A percentile compares a stretch with the other conserved stretches of the same genome.
These are phyloP conservation scores for Zaprionus bogoriensis DNA, from an alignment of 2,888 invertebrate species.

Conservation along the genomic window DNA sequence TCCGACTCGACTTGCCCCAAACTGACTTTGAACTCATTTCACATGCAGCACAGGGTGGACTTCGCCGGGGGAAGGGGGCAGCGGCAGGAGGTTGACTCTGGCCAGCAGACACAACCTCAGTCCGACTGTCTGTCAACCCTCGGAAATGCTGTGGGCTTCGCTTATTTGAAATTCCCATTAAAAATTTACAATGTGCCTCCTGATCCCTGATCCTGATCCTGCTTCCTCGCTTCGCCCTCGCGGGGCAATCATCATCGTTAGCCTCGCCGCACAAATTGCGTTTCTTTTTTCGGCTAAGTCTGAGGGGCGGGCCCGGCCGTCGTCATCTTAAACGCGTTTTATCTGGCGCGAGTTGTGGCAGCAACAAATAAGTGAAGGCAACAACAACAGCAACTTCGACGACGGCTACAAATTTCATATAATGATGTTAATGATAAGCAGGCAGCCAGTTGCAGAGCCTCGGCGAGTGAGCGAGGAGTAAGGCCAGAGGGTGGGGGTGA, in stretches of 20 bases:
- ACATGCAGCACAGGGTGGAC: conserved; percentile 30
- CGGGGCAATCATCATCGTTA: conserved; percentile 74
- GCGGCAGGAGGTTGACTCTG: not conserved
- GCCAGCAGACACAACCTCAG: not conserved
- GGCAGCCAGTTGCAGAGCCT: conserved; percentile 24
- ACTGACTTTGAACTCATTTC: conserved; percentile 48
- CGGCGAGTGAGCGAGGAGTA: not conserved
- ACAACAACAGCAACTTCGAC: no score
- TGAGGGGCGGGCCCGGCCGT: not conserved
- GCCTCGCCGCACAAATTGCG: conserved; percentile 73
- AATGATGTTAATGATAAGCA: conserved; percentile 73
- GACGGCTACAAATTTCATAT: conserved; percentile 63
- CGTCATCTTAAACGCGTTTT: conserved; percentile 52
- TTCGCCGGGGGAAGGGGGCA: not conserved
- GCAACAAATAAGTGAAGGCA: conserved; percentile 34
- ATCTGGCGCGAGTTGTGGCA: conserved; percentile 40
- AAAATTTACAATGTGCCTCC: conserved; percentile 70
- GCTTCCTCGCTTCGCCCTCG: conserved; percentile 19
- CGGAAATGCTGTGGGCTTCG: conserved; percentile 40
- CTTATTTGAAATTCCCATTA: conserved; percentile 78
- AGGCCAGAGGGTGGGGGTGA: not conserved
- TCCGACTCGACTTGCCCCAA: conserved; percentile 3
- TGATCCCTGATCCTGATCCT: conserved; percentile 27
- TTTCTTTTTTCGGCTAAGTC: conserved; percentile 39
- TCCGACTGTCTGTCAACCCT: conserved; percentile 36